These are phyloP conservation scores for Cinclus cinclus DNA, from an alignment of 2,113 vertebrate genomes.

Conservation along the genomic window DNA sequence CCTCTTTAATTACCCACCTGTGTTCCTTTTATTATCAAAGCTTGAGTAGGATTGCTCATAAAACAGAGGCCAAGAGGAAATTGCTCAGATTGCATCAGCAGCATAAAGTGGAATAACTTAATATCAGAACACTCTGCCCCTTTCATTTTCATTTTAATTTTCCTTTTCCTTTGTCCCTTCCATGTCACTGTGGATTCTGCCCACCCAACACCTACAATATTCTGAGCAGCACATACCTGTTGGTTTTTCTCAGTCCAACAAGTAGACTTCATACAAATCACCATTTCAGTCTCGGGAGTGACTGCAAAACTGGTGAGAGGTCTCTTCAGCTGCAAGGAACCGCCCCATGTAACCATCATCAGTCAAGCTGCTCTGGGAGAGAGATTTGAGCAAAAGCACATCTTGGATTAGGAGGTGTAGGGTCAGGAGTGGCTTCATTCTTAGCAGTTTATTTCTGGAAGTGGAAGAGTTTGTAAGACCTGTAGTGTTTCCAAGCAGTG, in stretches of 20 bases:
- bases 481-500: neutral
- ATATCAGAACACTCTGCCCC: conserved; percentile 54
- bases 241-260: neutral
- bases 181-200: neutral
- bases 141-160: conserved; percentile 34
- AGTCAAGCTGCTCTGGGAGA: neutral
- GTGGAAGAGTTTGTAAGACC: neutral
- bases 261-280: neutral
- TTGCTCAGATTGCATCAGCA: conserved; percentile 74
- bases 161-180: conserved; percentile 36
- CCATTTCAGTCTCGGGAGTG: neutral
- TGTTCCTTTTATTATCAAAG: conserved; percentile 75
- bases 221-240: neutral
- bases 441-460: neutral
- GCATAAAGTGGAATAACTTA: conserved; percentile 68
- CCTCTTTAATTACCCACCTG: conserved; percentile 80
- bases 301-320: neutral
- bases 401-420: neutral
- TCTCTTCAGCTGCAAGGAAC: neutral
- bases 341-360: neutral
- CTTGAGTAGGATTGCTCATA: conserved; percentile 63
- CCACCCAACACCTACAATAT: neutral
- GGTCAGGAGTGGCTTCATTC: neutral
- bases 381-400: neutral
- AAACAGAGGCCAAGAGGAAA: conserved; percentile 77